These are phyloP conservation scores for Crotalus viridis DNA, from an alignment of 2,113 vertebrate species.

Conservation along the genomic window DNA sequence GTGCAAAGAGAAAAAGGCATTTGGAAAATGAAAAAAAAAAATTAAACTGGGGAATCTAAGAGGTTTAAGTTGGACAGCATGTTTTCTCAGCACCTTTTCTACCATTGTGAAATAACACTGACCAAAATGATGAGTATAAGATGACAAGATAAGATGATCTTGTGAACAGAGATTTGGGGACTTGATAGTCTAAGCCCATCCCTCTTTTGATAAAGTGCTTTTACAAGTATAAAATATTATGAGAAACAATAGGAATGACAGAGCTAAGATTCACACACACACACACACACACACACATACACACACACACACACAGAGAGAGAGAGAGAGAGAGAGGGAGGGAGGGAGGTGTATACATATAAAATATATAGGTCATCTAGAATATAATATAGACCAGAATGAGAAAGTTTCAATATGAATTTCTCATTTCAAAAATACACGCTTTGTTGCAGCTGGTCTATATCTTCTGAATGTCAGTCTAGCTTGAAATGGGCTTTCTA, in stretches of 20 bases:
- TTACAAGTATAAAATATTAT: not conserved
- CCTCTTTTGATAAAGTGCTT: not conserved
- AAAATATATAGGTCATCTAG: not conserved
- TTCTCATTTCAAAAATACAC: not conserved
- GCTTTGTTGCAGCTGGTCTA: not conserved
- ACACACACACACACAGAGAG: too few species aligned
- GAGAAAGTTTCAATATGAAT: not conserved
- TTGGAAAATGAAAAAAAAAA: not conserved
- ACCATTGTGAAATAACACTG: not conserved
- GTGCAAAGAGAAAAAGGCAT: not conserved
- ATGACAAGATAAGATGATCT: not conserved
- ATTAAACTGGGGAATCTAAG: not conserved
- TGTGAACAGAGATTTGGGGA: not conserved
- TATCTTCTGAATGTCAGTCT: not conserved
- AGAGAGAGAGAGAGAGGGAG: too few species aligned
- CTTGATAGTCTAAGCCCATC: not conserved
- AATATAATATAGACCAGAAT: not conserved
- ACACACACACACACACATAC: too few species aligned
- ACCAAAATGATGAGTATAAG: not conserved
- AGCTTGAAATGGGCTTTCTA: not conserved
- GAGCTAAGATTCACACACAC: not conserved
- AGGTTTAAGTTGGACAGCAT: not conserved
- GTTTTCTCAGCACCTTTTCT: not conserved
- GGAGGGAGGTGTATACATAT: not conserved
- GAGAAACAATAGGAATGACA: not conserved